A percentile compares a stretch with the other conserved stretches of the same genome.
Evolutionary conservation across 2,797 vertebrate species (phyloP).

Genomic region (Hypotaenidia philippensis): DNA sequence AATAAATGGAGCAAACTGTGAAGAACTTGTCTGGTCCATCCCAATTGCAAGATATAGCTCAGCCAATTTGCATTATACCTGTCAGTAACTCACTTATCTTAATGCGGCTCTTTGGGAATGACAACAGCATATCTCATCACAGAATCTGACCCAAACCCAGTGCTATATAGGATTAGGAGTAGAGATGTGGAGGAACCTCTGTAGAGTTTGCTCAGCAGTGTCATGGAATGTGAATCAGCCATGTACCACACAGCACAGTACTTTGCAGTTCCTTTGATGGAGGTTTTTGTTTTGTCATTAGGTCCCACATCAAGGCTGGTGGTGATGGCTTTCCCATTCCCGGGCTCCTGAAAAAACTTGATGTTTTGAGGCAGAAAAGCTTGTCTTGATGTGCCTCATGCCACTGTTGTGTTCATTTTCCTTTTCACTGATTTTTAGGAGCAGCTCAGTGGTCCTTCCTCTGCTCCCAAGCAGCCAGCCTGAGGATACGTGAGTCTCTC

Average conservation of each 20-base stretch:
- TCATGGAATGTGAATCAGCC: background rate
- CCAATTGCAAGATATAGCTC: background rate
- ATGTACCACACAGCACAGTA: background rate
- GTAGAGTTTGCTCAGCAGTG: background rate
- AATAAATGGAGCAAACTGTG: background rate
- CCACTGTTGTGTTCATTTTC: background rate
- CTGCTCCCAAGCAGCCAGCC: background rate
- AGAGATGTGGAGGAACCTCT: background rate
- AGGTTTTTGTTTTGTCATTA: background rate
- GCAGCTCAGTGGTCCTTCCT: background rate
- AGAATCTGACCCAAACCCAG: background rate
- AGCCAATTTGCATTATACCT: background rate
- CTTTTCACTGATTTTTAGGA: background rate
- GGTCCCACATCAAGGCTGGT: no score
- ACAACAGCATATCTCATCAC: background rate
- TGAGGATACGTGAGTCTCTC: background rate
- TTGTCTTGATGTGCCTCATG: background rate
- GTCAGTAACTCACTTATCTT: background rate
- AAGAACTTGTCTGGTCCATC: background rate
- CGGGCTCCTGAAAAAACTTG: rapidly evolving
- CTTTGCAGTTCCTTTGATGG: background rate
- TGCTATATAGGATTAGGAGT: background rate
- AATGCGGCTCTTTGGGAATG: background rate
- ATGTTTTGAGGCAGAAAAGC: background rate
- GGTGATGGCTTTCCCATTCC: background rate